Conservation (phyloP, 2,888 invertebrate species). For the Drosophila formosana region DNA sequence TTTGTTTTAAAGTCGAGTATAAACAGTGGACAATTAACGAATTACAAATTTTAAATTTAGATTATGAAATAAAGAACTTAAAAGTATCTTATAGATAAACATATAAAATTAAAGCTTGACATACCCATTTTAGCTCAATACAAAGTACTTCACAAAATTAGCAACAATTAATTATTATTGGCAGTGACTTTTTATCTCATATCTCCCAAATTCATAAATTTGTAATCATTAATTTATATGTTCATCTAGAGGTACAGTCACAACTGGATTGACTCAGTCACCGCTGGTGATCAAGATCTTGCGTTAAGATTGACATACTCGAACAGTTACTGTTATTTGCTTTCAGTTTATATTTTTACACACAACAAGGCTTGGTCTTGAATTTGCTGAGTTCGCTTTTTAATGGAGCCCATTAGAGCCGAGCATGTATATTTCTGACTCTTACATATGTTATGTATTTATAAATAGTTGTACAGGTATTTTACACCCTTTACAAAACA, state of each 20-base stretch:
- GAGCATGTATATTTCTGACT: slow-evolving; percentile 4
- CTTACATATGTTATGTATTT: neutral
- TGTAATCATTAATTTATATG: neutral
- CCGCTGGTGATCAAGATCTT: slow-evolving; percentile 2
- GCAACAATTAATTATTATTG: neutral
- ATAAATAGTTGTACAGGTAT: neutral
- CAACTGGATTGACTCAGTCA: neutral
- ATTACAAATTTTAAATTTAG: too few species aligned
- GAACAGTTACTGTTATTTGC: neutral
- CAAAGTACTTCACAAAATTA: neutral
- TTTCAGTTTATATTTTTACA: slow-evolving; percentile 1
- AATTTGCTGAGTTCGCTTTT: neutral
- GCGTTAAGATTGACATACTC: neutral
- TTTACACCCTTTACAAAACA: neutral
- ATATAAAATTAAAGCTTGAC: too few species aligned
- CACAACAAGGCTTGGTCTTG: slow-evolving; percentile 4
- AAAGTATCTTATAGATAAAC: too few species aligned
- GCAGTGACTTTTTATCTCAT: neutral
- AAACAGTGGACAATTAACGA: too few species aligned
- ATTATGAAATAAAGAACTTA: too few species aligned
- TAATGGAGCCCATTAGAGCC: slow-evolving; percentile 12
- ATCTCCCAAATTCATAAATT: neutral
- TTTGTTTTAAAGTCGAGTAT: too few species aligned
- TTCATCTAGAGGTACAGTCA: slow-evolving; percentile 1
- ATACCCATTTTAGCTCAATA: too few species aligned